Conservation (phyloP, 37 sponge, comb jelly and placozoan species). For the Cladorhizidae sp. region DNA sequence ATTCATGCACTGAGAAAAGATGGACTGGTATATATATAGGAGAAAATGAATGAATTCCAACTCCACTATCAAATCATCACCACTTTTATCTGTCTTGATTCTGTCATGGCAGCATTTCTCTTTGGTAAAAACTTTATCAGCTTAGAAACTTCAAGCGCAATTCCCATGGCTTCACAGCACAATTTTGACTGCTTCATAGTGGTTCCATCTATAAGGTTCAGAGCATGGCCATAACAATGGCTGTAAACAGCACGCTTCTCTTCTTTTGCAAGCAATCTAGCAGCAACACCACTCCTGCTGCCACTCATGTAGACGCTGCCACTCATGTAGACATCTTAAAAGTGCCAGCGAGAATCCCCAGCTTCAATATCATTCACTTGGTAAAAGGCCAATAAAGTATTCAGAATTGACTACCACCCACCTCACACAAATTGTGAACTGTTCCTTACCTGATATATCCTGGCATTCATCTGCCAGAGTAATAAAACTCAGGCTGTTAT, state of each 20-base stretch:
- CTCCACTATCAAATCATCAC: constrained; percentile 26
- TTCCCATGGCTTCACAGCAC: constrained; percentile 54
- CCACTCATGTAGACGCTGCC: constrained; percentile 58
- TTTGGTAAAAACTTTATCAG: constrained; percentile 72
- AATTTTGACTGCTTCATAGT: constrained; percentile 52
- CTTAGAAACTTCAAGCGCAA: constrained; percentile 54
- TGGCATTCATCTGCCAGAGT: constrained; percentile 85
- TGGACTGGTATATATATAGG: constrained; percentile 60
- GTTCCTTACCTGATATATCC: constrained; percentile 69
- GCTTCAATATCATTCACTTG: constrained; percentile 54
- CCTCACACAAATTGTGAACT: constrained; percentile 70
- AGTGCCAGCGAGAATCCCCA: constrained; percentile 16
- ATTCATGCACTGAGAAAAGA: constrained; percentile 44
- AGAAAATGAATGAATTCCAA: constrained; percentile 46
- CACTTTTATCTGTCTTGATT: constrained; percentile 31
- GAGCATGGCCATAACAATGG: constrained; percentile 76
- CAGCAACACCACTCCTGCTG: constrained; percentile 50
- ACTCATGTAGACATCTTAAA: constrained; percentile 70
- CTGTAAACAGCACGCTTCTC: constrained; percentile 62
- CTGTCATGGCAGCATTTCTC: constrained; percentile 51
- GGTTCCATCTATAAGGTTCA: constrained; percentile 66
- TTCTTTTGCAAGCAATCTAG: constrained; percentile 39
- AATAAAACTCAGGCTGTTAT: constrained; percentile 37
- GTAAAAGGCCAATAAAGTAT: constrained; percentile 75
- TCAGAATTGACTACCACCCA: constrained; percentile 58